Evolutionary conservation across 2,888 invertebrate species (phyloP).

Genomic region (Machimus rusticus): DNA sequence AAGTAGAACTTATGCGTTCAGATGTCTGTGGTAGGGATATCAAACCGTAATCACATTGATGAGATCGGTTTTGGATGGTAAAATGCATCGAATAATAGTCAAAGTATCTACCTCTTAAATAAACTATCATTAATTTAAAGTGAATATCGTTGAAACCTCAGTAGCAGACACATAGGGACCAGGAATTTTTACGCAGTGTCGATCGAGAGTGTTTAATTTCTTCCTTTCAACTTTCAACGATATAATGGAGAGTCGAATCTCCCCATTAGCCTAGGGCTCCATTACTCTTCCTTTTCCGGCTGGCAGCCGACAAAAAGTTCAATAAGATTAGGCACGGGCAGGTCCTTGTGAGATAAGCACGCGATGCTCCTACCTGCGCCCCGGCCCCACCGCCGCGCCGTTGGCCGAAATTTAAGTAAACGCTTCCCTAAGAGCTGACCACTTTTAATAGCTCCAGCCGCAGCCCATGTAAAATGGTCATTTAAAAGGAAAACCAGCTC

Average conservation of each 20-base stretch:
- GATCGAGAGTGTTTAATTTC: neutral
- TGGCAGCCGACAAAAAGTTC: neutral
- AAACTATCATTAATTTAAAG: no score
- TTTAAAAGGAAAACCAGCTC: constrained; percentile 30
- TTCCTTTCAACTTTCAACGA: neutral
- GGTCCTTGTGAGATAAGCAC: constrained; percentile 1
- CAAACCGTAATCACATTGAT: no score
- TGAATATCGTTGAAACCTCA: neutral
- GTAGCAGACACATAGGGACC: neutral
- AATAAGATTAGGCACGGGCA: neutral
- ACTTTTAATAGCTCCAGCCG: constrained; percentile 19
- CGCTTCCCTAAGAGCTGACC: constrained; percentile 27
- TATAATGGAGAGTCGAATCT: neutral
- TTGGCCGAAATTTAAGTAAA: neutral
- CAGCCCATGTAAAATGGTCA: constrained; percentile 38
- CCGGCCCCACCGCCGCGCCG: no score
- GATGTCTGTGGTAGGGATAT: no score
- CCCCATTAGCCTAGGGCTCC: neutral
- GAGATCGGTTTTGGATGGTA: no score
- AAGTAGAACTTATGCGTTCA: no score
- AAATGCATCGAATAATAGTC: no score
- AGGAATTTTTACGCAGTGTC: neutral
- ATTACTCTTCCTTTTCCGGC: neutral
- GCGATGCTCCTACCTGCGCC: constrained; percentile 9
- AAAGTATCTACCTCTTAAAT: no score